Evolutionary conservation across 1,140 invertebrate genomes (phyloP).

Genomic region (Akabosia matsudoensis): DNA sequence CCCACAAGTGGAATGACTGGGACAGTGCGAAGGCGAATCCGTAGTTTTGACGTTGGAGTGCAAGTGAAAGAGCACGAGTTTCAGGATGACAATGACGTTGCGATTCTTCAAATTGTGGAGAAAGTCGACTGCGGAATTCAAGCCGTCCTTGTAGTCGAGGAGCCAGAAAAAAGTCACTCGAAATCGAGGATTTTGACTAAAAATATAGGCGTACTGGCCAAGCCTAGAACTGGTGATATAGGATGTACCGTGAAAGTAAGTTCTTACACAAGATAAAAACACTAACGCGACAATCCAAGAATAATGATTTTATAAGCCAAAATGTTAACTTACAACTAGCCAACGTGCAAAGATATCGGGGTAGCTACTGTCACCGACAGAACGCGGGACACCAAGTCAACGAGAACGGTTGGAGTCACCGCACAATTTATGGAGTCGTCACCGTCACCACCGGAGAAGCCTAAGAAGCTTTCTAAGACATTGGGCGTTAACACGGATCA

Average conservation of each 20-base stretch:
- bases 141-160: background rate
- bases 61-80: constrained; percentile 46
- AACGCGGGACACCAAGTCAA: background rate
- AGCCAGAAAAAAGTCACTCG: background rate
- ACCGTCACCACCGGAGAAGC: constrained; percentile 51
- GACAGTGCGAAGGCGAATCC: constrained; percentile 32
- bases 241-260: constrained; percentile 50
- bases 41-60: constrained; percentile 43
- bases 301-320: no score
- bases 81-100: constrained; percentile 9
- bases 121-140: constrained; percentile 52
- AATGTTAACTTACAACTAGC: background rate
- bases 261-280: background rate
- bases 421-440: constrained; percentile 43
- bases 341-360: background rate
- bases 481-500: constrained; percentile 55
- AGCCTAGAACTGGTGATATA: constrained; percentile 51
- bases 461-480: constrained; percentile 50
- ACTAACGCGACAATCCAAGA: no score
- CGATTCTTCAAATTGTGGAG: constrained; percentile 47
- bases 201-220: constrained; percentile 51
- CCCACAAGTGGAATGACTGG: constrained; percentile 41
- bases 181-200: constrained; percentile 24
- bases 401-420: constrained; percentile 47
- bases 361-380: background rate